Evolutionary conservation across 2,888 invertebrate species (phyloP).

Genomic region (Therioaphis trifolii): DNA sequence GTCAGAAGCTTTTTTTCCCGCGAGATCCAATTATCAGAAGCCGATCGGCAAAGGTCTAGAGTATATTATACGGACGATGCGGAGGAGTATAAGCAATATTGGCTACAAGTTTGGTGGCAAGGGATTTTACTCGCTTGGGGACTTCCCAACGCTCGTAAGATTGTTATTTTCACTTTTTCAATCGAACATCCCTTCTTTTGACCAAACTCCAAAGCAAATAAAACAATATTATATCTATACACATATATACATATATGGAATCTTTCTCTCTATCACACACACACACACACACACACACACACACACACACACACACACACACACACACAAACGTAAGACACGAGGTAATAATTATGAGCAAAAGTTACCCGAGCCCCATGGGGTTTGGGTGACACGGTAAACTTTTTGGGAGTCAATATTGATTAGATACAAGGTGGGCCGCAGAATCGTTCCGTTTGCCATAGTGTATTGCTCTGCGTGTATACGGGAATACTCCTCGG

Average conservation of each 20-base stretch:
- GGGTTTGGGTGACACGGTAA: conserved; percentile 24
- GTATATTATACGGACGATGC: conserved; percentile 2
- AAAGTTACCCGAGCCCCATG: conserved; percentile 51
- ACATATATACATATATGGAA: conserved; percentile 2
- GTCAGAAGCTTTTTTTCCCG: conserved; percentile 37
- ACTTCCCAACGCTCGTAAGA: conserved; percentile 61
- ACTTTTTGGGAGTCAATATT: conserved; percentile 50
- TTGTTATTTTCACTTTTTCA: conserved; percentile 62
- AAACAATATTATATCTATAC: conserved; percentile 50
- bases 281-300: not conserved
- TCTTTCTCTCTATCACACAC: not conserved
- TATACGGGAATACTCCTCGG: too few relatives aligned
- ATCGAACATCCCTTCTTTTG: conserved; percentile 49
- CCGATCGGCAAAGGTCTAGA: conserved; percentile 17
- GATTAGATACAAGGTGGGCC: conserved; percentile 23
- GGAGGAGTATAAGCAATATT: conserved; percentile 53
- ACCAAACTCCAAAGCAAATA: conserved; percentile 58
- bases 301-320: conserved; percentile 3
- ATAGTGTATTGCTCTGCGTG: too few relatives aligned
- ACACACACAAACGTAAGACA: not conserved
- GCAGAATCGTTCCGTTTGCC: not conserved
- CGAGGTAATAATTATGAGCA: conserved; percentile 54
- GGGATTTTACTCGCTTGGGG: conserved; percentile 59
- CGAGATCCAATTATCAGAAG: conserved; percentile 57
- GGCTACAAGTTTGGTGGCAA: conserved; percentile 53